Evolutionary conservation across 2,888 invertebrate species (phyloP).

Genomic region (Nipponacmea schrenckii): DNA sequence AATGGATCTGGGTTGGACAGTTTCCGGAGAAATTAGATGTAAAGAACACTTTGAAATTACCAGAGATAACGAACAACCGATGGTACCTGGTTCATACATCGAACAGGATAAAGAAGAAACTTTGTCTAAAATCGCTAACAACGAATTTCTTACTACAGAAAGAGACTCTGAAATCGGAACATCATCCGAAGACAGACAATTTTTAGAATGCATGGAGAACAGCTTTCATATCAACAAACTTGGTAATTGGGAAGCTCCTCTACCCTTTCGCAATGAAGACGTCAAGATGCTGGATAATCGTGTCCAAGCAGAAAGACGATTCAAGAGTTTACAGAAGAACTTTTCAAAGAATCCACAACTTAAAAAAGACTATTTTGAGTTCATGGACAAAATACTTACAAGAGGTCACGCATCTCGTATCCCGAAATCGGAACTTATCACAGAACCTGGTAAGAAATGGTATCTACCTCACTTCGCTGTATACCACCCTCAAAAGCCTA

Average conservation of each 20-base stretch:
- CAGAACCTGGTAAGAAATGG: not conserved
- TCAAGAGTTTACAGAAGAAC: not conserved
- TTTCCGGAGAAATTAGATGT: not conserved
- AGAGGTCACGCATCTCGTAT: not conserved
- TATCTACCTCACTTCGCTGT: not conserved
- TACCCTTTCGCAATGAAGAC: not conserved
- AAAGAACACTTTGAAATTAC: not conserved
- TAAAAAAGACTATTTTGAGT: not conserved
- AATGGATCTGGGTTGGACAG: not conserved
- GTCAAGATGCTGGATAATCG: not conserved
- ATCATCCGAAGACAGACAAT: not conserved
- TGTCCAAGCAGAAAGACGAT: not conserved
- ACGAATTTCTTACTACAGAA: not conserved
- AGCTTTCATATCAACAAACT: not conserved
- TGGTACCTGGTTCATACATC: not conserved
- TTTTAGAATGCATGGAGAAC: not conserved
- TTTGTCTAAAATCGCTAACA: not conserved
- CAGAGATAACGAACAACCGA: too few species aligned
- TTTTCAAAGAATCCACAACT: not conserved
- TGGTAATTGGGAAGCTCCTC: constrained; percentile 5
- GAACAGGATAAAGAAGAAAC: not conserved
- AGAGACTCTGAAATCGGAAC: not conserved
- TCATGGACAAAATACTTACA: not conserved
- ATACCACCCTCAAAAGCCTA: not conserved
- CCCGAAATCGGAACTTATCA: not conserved